Evolutionary conservation across 2,797 vertebrate species (phyloP).

Genomic region (Enteromius fasciolatus): DNA sequence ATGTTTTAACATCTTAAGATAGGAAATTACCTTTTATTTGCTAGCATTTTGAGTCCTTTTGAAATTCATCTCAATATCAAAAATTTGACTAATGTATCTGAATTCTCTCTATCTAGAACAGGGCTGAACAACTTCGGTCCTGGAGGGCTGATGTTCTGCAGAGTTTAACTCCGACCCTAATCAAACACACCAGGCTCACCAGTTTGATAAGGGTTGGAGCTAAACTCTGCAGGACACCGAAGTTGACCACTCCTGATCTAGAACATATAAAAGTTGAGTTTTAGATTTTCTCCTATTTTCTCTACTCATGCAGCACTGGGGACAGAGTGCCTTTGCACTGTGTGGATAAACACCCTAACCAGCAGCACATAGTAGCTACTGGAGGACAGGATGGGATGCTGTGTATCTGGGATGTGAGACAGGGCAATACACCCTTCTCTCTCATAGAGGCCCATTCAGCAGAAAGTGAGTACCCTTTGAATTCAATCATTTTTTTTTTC

Average conservation of each 20-base stretch:
- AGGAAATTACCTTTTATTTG: neutral
- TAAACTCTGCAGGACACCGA: too few species aligned
- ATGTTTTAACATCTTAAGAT: neutral
- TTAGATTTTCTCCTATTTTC: neutral
- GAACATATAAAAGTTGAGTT: neutral
- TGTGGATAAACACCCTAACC: conserved; percentile 93
- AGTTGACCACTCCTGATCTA: neutral
- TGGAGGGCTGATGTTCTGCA: too few species aligned
- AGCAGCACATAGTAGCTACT: conserved; percentile 95
- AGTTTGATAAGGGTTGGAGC: too few species aligned
- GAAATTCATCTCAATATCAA: neutral
- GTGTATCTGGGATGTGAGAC: conserved; percentile 95
- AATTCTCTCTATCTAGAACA: neutral
- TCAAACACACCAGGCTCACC: too few species aligned
- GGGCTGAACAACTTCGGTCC: too few species aligned
- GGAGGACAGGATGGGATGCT: conserved; percentile 97
- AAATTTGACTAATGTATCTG: neutral
- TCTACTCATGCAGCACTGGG: conserved; percentile 77
- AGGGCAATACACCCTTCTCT: conserved; percentile 88
- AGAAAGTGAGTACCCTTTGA: conserved; percentile 83
- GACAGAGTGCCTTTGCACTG: conserved; percentile 93
- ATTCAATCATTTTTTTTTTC: neutral
- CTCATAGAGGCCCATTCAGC: conserved; percentile 94
- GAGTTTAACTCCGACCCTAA: too few species aligned
- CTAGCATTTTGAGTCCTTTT: neutral